These are phyloP conservation scores for Pampus argenteus DNA, from an alignment of 2,797 vertebrate genomes.

Conservation along the genomic window DNA sequence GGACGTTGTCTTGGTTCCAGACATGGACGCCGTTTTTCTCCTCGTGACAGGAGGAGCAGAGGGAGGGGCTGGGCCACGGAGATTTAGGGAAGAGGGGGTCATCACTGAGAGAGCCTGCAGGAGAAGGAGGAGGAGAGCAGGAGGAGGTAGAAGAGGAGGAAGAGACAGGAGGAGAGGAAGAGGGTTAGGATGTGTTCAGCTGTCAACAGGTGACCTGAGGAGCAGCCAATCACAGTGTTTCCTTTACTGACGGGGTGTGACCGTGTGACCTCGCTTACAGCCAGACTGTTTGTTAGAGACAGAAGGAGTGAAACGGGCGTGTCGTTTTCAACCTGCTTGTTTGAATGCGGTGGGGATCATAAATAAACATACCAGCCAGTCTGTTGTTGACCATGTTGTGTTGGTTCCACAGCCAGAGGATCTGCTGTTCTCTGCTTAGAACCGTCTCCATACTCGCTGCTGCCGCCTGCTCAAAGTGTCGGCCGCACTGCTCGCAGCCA, in stretches of 20 bases:
- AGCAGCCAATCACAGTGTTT: too few relatives aligned
- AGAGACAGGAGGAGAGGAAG: not conserved
- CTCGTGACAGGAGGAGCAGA: conserved; percentile 92
- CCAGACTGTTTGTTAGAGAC: too few relatives aligned
- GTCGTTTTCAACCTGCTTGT: too few relatives aligned
- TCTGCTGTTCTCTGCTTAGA: conserved; percentile 81
- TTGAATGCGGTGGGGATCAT: too few relatives aligned
- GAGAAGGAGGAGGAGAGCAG: not conserved
- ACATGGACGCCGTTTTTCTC: conserved; percentile 87
- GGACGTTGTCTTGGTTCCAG: conserved; percentile 89
- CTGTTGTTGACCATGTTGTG: conserved; percentile 93
- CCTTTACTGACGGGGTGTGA: too few relatives aligned
- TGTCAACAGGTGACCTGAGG: too few relatives aligned
- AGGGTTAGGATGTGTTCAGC: too few relatives aligned
- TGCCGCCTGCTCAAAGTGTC: conserved; percentile 92
- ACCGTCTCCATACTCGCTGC: conserved; percentile 82
- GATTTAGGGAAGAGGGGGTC: conserved; percentile 93
- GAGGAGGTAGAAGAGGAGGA: too few relatives aligned
- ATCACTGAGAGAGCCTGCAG: conserved; percentile 90
- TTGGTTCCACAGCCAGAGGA: conserved; percentile 94
- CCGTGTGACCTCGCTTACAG: too few relatives aligned
- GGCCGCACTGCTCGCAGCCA: conserved; percentile 90
- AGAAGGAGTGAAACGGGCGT: too few relatives aligned
- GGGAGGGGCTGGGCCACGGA: conserved; percentile 91
- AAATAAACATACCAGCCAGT: conserved; percentile 86